phyloP scores from a whole-genome alignment of 2,113 vertebrate genomes.

The Fukomys damarensis region DNA sequence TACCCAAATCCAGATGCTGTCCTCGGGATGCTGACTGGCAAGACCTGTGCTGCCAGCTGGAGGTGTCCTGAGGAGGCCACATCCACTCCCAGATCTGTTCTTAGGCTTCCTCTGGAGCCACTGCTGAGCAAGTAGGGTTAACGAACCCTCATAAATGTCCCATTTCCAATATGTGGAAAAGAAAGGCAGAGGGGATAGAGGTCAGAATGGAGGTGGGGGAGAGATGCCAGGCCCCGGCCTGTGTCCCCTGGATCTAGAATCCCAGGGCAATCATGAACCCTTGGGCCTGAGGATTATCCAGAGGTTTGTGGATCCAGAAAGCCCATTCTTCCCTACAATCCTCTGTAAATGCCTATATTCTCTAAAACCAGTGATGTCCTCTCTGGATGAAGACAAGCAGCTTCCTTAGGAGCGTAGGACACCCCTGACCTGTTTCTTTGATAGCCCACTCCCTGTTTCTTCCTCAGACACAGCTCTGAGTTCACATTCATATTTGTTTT shows the following conservation, averaged over 20 bases:
- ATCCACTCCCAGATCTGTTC: neutral
- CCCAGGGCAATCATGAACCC: neutral
- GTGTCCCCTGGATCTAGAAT: neutral
- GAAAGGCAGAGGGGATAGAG: neutral
- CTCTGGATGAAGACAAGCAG: neutral
- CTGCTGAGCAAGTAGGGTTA: neutral
- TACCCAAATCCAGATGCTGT: neutral
- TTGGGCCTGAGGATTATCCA: neutral
- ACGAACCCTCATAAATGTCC: neutral
- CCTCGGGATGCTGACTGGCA: neutral
- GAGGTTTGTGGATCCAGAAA: neutral
- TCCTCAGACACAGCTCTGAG: neutral
- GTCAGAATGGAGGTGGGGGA: neutral
- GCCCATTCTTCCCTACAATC: neutral
- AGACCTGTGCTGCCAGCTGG: rapidly evolving
- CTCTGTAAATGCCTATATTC: neutral
- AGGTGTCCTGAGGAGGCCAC: neutral
- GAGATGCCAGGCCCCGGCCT: neutral
- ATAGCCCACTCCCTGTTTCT: neutral
- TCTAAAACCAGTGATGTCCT: neutral
- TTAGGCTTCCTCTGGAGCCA: neutral
- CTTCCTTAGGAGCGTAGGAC: neutral
- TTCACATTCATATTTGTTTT: neutral
- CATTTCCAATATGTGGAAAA: neutral
- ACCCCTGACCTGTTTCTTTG: neutral